Base-by-base conservation (phyloP, 2,888 invertebrate species). In the Dasypogon diadema region DNA sequence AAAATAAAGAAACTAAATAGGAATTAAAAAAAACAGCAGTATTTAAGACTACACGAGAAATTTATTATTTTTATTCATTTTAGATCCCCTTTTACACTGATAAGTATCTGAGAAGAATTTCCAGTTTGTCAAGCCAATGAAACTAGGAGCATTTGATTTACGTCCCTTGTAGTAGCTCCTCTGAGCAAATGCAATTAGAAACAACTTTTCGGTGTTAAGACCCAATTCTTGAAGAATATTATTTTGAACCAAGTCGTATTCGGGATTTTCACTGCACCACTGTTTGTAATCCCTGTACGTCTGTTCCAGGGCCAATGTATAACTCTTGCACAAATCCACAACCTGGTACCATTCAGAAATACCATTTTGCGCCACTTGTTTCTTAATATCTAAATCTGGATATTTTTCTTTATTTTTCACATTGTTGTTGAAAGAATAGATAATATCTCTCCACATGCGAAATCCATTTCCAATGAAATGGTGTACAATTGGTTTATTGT, bases 401-500 rank as follows among this genome's bases (percentile, higher is more conserved):
- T 42, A 42, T 8, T 65, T 46, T 10, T 65, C 3, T 6, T 21
- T 42, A n/a, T 42, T 34, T 22, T 65, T 24, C 5, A 22, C 16
- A 14, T 42, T 18, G 1, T 12, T 18, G 1, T 10, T 37, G 22
- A 18, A 65, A 2, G 42, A 24, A 14, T 46, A 65, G n/a, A 42
- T 65, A 8, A 65, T 24, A 24, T 65, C 46, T 26, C 14, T n/a
- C 65, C 65, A 65, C 14, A 65, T 65, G 10, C 24, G 21, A 1
- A 65, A n/a, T 8, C 48, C 65, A 24, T 46, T 65, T 14, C 48
- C 46, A 24, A 65, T 48, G 2, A 65, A 46, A 12, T 65, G 65
- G 4, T 65, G 65, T 14, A 65, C 24, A 16, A 65, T 48, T 24
- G 65, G 65, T 24, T 65, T 65, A 26, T 48, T 46, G 16, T 65